A percentile compares a stretch with the other conserved stretches of the same genome.
phyloP scores from a whole-genome alignment of 2,888 invertebrate genomes.

The Amiota communis region DNA sequence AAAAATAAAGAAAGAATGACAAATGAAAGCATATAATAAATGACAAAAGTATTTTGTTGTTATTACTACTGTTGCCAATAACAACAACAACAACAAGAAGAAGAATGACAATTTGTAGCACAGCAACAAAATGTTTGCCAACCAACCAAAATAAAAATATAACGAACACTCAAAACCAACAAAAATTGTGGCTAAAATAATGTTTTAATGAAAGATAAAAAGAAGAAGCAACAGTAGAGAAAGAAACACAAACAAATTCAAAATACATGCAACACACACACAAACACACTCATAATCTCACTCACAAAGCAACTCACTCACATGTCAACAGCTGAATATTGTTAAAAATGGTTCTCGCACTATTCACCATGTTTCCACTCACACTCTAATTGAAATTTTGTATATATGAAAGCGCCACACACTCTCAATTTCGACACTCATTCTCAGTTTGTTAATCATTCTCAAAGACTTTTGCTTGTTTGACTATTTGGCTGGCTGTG shows the following conservation, averaged over 20 bases:
- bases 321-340: too few relatives aligned
- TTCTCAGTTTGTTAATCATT: too few relatives aligned
- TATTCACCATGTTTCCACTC: too few relatives aligned
- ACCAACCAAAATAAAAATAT: neutral
- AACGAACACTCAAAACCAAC: slow-evolving; percentile 12
- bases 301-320: neutral
- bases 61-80: slow-evolving; percentile 10
- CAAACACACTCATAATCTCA: neutral
- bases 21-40: neutral
- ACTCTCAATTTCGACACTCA: too few relatives aligned
- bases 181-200: slow-evolving; percentile 32
- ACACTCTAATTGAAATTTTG: too few relatives aligned
- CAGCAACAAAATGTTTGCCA: neutral
- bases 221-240: neutral
- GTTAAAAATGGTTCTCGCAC: too few relatives aligned
- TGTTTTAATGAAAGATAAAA: slow-evolving; percentile 6
- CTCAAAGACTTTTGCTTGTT: too few relatives aligned
- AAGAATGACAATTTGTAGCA: slow-evolving; percentile 4
- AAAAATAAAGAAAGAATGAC: slow-evolving; percentile 1
- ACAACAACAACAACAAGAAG: neutral
- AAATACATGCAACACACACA: slow-evolving; percentile 12
- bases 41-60: slow-evolving; percentile 9
- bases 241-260: neutral
- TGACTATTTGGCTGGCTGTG: too few relatives aligned
- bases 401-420: too few relatives aligned